phyloP scores from a whole-genome alignment of 2,888 invertebrate species.

The Patella ulyssiponensis region DNA sequence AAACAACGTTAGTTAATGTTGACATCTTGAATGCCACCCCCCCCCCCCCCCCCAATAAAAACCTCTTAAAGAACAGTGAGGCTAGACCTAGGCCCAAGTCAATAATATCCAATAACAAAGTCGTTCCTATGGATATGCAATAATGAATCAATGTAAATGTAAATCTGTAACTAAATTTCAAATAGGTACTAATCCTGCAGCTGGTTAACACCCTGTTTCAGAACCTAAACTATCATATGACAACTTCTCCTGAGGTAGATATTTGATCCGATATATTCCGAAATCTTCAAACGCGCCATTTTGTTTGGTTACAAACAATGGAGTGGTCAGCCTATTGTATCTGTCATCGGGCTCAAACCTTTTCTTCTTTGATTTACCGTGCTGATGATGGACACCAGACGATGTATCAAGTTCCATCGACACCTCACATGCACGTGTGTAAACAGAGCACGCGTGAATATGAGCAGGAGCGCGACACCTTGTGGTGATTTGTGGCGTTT shows the following conservation, averaged over 20 bases:
- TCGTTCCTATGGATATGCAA: no score
- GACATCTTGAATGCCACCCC: no score
- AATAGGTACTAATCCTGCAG: no score
- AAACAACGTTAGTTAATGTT: no score
- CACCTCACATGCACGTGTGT: background rate
- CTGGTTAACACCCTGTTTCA: no score
- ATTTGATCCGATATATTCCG: background rate
- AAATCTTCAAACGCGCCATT: background rate
- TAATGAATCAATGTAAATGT: no score
- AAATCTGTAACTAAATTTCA: no score
- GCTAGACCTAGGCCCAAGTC: no score
- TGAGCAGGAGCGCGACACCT: conserved; percentile 3
- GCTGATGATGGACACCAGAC: background rate
- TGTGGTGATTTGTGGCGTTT: conserved; percentile 5
- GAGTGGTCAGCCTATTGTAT: background rate
- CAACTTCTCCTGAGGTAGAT: background rate
- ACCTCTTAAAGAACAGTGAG: no score
- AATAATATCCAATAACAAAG: no score
- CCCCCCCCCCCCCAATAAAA: no score
- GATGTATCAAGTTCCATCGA: conserved; percentile 1
- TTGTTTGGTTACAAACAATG: background rate
- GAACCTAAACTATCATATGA: no score
- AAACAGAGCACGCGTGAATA: conserved; percentile 3
- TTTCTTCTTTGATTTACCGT: background rate
- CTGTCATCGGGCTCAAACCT: background rate